Evolutionary conservation across 2,113 vertebrate genomes (phyloP).

Genomic region (Ginglymostoma cirratum): DNA sequence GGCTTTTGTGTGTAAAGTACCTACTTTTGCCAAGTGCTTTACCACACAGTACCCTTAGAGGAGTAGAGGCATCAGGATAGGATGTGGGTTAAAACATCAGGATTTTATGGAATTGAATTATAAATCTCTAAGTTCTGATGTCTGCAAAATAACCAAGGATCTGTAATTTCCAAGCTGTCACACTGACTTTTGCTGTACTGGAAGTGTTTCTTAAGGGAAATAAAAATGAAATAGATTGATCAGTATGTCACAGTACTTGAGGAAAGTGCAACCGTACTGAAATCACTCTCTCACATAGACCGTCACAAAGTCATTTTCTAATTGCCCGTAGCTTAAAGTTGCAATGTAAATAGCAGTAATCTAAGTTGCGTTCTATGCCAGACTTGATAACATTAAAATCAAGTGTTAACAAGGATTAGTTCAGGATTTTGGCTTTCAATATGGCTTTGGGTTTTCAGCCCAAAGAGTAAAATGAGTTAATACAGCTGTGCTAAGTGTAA

Average conservation of each 20-base stretch:
- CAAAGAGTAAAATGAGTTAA: constrained; percentile 8
- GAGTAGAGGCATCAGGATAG: neutral
- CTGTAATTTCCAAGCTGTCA: neutral
- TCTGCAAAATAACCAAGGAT: neutral
- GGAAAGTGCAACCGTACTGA: neutral
- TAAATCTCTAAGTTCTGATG: neutral
- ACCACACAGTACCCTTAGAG: neutral
- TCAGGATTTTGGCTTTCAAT: constrained; percentile 15
- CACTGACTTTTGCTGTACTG: neutral
- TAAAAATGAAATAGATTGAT: neutral
- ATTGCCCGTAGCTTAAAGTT: constrained; percentile 6
- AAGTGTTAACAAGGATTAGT: constrained; percentile 34
- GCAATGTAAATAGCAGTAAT: constrained; percentile 35
- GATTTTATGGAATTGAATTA: neutral
- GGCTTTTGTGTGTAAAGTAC: neutral
- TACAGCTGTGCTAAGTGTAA: constrained; percentile 23
- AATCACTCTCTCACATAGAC: neutral
- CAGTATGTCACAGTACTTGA: no score
- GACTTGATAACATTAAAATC: constrained; percentile 12
- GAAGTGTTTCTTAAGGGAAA: neutral
- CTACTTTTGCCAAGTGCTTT: neutral
- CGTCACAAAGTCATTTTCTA: constrained; percentile 25
- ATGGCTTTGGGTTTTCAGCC: neutral
- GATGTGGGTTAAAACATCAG: neutral
- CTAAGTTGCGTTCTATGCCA: constrained; percentile 8